Base-by-base conservation (phyloP, 2,888 invertebrate genomes). In the Tetanocera ferruginea region DNA sequence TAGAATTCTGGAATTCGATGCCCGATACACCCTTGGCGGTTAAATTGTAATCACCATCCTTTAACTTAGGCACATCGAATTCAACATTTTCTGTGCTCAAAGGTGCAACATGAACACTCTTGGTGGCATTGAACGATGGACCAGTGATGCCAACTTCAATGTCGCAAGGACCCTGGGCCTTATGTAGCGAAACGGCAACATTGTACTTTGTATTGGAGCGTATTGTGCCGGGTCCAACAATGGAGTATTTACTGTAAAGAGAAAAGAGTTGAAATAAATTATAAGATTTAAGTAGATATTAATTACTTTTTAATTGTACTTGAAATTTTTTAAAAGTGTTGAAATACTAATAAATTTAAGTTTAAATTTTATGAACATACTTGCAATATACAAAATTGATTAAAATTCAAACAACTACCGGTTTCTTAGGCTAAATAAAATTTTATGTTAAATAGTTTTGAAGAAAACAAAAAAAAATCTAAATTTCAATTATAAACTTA, bases 141-240 rank as follows among this genome's bases (percentile, higher is more conserved):
- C 96, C 96, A 79, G 92, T 93, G 17, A 97, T 91, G 43, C 94
- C 94, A 55, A 96, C 93, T 80, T 93, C 93, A 60, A 97, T 93
- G 87, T 83, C 82, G 5, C 85, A 83, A 3, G 85, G 84, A 0
- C 71, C 83, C 2, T 84, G 60, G 3, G 85, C 85, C 51, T 88
- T 88, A 81, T 91, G 91, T 23, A 92, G 90, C 67, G 93, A 92
- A 34, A 97, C 93, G n/a, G 95, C 94, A 62, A 95, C 95, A 86
- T 95, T 94, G 89, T 95, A 97, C 83, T 95, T 94, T 78, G 93
- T 93, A 90, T 95, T 94, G n/a, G 97, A 96, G 76, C 97, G 93
- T 52, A 97, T 90, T 19, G 94, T 92, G 82, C 93, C 93, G 2
- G 97, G 95, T 0, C 94, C 96, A 83, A 97, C 92, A 81, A 97